A percentile compares a stretch with the other conserved stretches of the same genome.
phyloP scores from a whole-genome alignment of 2,113 vertebrate genomes.

The Platysternon megacephalum region DNA sequence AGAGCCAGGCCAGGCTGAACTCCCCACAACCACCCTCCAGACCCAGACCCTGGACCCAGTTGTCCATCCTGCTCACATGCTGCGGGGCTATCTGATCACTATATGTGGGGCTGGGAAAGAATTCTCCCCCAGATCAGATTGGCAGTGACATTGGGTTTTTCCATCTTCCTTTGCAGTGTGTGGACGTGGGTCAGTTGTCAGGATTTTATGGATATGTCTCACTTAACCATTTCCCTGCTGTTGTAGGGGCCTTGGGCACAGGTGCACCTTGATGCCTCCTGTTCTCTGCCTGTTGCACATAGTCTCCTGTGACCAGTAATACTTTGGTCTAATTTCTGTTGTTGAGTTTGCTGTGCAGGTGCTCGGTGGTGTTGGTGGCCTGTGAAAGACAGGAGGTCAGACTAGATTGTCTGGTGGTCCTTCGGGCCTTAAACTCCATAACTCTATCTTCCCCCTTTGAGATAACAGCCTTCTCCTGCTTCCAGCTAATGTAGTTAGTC shows the following conservation, averaged over 20 bases:
- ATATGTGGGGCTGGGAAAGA: neutral
- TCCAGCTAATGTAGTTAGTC: neutral
- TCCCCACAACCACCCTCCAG: neutral
- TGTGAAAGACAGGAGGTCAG: neutral
- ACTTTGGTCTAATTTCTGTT: neutral
- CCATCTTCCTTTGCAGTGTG: neutral
- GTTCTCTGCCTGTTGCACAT: neutral
- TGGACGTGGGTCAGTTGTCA: neutral
- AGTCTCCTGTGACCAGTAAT: neutral
- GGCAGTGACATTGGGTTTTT: neutral
- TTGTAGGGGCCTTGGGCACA: neutral
- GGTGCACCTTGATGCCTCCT: neutral
- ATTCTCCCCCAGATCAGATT: neutral
- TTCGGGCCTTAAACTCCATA: neutral
- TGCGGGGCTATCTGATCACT: neutral
- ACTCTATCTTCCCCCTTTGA: neutral
- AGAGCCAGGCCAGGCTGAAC: neutral
- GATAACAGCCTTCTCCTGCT: neutral
- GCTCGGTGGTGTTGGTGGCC: neutral
- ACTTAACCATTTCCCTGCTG: neutral
- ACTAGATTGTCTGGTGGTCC: neutral
- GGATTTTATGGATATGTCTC: neutral
- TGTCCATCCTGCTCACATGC: neutral
- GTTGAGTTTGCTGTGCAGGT: neutral
- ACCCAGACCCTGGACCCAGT: neutral